Evolutionary conservation across 2,888 invertebrate genomes (phyloP), one percentile per base, ranked within the genome.

Genomic region (Eledona agricola): DNA sequence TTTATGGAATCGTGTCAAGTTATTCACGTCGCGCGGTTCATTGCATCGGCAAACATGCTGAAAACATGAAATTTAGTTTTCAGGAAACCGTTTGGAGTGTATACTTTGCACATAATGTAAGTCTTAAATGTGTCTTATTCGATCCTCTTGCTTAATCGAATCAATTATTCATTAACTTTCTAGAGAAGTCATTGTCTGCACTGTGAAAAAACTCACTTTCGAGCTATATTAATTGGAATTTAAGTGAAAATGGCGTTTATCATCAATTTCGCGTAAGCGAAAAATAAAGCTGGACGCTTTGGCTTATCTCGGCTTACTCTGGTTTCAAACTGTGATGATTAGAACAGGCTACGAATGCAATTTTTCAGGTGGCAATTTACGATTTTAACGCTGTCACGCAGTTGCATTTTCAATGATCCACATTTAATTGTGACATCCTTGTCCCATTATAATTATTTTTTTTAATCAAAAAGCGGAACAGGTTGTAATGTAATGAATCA

Each of bases 91-190:
- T n/a, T n/a, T n/a, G n/a, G n/a, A n/a, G n/a, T n/a, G n/a, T n/a
- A n/a, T n/a, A n/a, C n/a, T n/a, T n/a, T n/a, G n/a, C n/a, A n/a
- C n/a, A n/a, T n/a, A n/a, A n/a, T n/a, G n/a, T n/a, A n/a, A n/a
- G n/a, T n/a, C n/a, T 7, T 28, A 26, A 31, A 42, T 42, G 22
- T 11, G 29, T 22, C 17, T 7, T 5, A 35, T 37, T 37, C 37
- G 4, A 42, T 15, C 6, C 34, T 17, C 19, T 29, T 19, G 4
- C 11, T 26, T 31, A 17, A 31, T n/a, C n/a, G n/a, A n/a, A n/a
- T 42, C 42, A 42, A 29, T 42, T 42, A 42, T 42, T 31, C 42
- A 42, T 42, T 13, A 42, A 20, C 29, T 42, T 42, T 29, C 42
- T 29, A 42, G 22, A 22, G 4, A 11, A 28, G 4, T 19, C 10